Percentiles rank a stretch among this genome's conserved stretches.
phyloP scores from a whole-genome alignment of 2,888 invertebrate species.

The Rapana venosa region DNA sequence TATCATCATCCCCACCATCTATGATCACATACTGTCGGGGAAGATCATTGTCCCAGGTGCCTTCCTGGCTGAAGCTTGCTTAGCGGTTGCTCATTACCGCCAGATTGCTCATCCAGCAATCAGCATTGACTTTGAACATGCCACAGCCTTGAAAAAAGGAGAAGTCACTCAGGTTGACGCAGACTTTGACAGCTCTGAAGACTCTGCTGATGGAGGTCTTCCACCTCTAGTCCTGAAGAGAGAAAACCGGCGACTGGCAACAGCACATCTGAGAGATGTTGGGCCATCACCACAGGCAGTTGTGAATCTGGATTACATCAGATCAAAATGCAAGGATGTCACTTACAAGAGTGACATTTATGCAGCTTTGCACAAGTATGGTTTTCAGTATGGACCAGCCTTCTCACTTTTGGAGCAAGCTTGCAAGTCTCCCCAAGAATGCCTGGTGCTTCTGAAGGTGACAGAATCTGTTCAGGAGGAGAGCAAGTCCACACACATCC shows the following conservation, averaged over 20 bases:
- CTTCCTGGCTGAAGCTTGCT: conserved; percentile 54
- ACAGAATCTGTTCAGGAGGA: conserved; percentile 49
- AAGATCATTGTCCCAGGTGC: conserved; percentile 57
- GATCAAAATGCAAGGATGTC: conserved; percentile 36
- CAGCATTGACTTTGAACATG: conserved; percentile 43
- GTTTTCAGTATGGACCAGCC: conserved; percentile 41
- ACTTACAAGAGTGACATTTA: conserved; percentile 42
- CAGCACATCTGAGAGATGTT: conserved; percentile 36
- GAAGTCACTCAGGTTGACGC: not conserved
- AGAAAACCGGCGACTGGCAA: conserved; percentile 40
- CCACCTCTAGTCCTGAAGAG: conserved; percentile 24
- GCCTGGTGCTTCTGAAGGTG: conserved; percentile 50
- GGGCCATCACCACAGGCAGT: not conserved
- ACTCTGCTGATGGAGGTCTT: not conserved
- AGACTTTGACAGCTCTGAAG: conserved; percentile 25
- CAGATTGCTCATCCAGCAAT: conserved; percentile 30
- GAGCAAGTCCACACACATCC: conserved; percentile 52
- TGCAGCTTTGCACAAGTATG: conserved; percentile 31
- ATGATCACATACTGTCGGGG: conserved; percentile 53
- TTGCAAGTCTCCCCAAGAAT: conserved; percentile 50
- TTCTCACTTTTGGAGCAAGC: conserved; percentile 44
- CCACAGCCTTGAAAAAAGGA: not conserved
- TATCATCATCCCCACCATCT: conserved; percentile 54
- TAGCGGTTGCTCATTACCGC: conserved; percentile 48
- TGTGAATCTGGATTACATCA: conserved; percentile 44